Evolutionary conservation across 1,140 invertebrate genomes (phyloP).

Genomic region (Schlechtendalia chinensis): DNA sequence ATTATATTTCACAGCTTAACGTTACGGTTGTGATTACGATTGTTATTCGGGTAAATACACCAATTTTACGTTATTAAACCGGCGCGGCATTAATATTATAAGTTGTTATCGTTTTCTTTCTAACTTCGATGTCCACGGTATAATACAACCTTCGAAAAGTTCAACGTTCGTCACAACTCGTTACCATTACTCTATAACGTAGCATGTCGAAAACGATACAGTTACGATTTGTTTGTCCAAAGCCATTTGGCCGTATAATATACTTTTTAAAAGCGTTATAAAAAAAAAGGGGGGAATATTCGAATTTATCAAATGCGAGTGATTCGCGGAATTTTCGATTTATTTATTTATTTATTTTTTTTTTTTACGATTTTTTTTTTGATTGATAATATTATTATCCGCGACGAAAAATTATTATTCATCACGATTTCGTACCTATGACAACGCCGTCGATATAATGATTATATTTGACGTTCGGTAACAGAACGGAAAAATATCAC

Average conservation of each 20-base stretch:
- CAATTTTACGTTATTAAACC: not conserved
- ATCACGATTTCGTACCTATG: too few species aligned
- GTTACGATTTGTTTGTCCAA: constrained; percentile 9
- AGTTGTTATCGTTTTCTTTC: constrained; percentile 3
- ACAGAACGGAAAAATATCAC: too few species aligned
- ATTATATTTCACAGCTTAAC: too few species aligned
- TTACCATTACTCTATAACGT: constrained; percentile 6
- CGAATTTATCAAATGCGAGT: not conserved
- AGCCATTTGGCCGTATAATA: not conserved
- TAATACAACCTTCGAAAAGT: constrained; percentile 21
- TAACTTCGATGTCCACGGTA: not conserved
- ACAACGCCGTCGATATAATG: too few species aligned
- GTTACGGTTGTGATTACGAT: too few species aligned
- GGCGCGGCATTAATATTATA: constrained; percentile 2
- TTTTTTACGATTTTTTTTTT: too few species aligned
- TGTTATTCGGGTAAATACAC: not conserved
- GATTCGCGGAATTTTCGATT: too few species aligned
- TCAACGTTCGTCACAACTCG: constrained; percentile 9
- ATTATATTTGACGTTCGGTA: too few species aligned
- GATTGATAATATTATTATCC: too few species aligned
- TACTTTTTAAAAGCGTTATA: constrained; percentile 14
- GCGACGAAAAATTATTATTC: too few species aligned
- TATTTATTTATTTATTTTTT: too few species aligned
- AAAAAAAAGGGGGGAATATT: not conserved
- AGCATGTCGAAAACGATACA: constrained; percentile 20